Evolutionary conservation across 2,113 vertebrate species (phyloP).

Genomic region (Porphyrio hochstetteri): DNA sequence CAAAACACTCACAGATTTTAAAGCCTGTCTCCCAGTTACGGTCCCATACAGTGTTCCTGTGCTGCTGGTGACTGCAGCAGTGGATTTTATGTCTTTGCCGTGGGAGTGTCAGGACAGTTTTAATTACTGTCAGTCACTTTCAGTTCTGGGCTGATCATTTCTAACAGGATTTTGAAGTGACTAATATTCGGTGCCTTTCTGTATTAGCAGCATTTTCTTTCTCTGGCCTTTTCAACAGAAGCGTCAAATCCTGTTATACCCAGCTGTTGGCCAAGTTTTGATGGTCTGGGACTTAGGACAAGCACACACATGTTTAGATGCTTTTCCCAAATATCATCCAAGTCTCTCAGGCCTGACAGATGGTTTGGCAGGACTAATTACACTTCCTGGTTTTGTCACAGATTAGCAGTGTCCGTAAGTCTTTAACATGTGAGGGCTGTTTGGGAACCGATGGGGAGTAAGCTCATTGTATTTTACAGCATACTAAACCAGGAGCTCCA

Average conservation of each 20-base stretch:
- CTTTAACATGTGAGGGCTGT: background rate
- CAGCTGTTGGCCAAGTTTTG: constrained; percentile 18
- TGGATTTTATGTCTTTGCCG: background rate
- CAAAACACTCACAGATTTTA: background rate
- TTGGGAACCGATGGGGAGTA: background rate
- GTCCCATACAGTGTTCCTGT: background rate
- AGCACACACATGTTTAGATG: background rate
- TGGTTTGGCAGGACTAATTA: constrained; percentile 49
- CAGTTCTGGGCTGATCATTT: background rate
- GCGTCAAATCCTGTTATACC: background rate
- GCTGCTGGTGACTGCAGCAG: background rate
- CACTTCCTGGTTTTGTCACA: constrained; percentile 22
- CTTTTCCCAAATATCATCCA: constrained; percentile 52
- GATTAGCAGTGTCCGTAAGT: background rate
- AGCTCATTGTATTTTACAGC: background rate
- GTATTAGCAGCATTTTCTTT: background rate
- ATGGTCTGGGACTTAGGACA: constrained; percentile 13
- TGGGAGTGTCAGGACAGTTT: constrained; percentile 16
- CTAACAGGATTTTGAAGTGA: background rate
- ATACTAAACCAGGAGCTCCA: background rate
- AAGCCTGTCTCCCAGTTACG: background rate
- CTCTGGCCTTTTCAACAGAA: constrained; percentile 3
- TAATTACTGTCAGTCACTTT: constrained; percentile 32
- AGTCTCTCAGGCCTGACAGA: constrained; percentile 46
- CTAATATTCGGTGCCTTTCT: background rate